These are phyloP conservation scores for Tridacna crocea DNA, from an alignment of 2,888 invertebrate genomes.

Conservation along the genomic window DNA sequence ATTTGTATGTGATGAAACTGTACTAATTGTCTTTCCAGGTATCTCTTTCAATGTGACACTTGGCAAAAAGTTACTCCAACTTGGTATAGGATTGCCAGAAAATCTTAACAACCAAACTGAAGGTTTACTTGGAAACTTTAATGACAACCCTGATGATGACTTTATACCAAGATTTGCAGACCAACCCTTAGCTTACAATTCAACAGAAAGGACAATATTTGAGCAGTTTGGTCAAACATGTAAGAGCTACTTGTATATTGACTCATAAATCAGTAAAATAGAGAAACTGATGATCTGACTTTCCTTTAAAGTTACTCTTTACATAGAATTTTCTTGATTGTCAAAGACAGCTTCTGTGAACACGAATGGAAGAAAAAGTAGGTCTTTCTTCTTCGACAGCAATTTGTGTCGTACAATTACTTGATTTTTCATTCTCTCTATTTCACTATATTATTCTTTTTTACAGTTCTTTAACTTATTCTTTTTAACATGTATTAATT, in stretches of 20 bases:
- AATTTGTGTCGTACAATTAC: too few species aligned
- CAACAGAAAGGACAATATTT: constrained; percentile 34
- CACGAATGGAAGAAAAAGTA: too few species aligned
- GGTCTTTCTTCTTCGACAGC: too few species aligned
- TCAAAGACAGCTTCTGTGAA: too few species aligned
- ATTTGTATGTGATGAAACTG: too few species aligned
- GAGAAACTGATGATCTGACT: background rate
- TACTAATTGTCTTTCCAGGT: constrained; percentile 29
- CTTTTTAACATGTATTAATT: too few species aligned
- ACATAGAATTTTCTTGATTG: too few species aligned
- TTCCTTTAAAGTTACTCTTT: background rate
- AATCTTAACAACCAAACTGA: constrained; percentile 14
- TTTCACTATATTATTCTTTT: too few species aligned
- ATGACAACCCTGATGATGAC: constrained; percentile 44
- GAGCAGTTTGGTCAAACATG: constrained; percentile 43
- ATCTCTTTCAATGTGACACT: constrained; percentile 42
- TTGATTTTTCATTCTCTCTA: too few species aligned
- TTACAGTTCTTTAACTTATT: too few species aligned
- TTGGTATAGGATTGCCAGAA: constrained; percentile 34
- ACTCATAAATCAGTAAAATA: background rate
- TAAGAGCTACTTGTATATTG: constrained; percentile 4
- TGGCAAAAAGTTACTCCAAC: constrained; percentile 35
- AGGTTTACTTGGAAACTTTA: constrained; percentile 54
- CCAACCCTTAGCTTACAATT: background rate
- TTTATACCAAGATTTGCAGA: constrained; percentile 24